Evolutionary conservation across 2,888 invertebrate species (phyloP), one percentile per base, ranked within the genome.

Genomic region (Acrobasis consociella): DNA sequence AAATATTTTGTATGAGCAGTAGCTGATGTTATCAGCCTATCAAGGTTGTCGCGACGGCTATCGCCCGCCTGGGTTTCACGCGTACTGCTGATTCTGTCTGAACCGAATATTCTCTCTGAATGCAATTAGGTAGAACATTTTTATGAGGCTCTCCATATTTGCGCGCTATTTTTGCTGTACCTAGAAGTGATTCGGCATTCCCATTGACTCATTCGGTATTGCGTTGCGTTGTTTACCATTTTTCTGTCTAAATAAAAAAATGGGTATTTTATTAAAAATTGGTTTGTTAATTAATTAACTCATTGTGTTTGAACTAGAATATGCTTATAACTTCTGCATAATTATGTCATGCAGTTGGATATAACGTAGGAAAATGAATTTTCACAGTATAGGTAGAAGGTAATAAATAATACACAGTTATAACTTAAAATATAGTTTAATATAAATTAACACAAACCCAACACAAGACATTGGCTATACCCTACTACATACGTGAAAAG

Each of bases 401-500:
- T 56, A 75, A 72, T 50, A 56, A 75, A 72, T 65, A 60, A 74
- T 70, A 72, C 60, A 52, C 55, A 59, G 2, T 17, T 13, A 58
- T 62, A 77, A 76, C 85, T 89, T 89, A 87, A 89, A 89, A 89
- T 89, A 87, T 69, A 85, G 86, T 91, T 90, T 90, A 90, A 83
- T 91, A 91, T 91, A 91, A 92, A 89, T 91, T 87, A 92, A 89
- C 85, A 85, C 85, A 86, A 89, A 89, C 91, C 92, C 92, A 91
- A 91, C 89, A 91, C 89, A 91, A 86, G 81, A 89, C 83, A 88
- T 90, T 87, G 87, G 85, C 84, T 86, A 84, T 79, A 80, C 77
- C 82, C 83, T 84, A 87, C 76, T 83, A 86, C 81, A 81, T 80
- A 80, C 74, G 84, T 85, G 82, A 87, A 85, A 88, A 83, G 87